Percentiles rank a stretch among this genome's conserved stretches.
Conservation (phyloP, 2,797 vertebrate genomes). For the Sebastes wilsoni region DNA sequence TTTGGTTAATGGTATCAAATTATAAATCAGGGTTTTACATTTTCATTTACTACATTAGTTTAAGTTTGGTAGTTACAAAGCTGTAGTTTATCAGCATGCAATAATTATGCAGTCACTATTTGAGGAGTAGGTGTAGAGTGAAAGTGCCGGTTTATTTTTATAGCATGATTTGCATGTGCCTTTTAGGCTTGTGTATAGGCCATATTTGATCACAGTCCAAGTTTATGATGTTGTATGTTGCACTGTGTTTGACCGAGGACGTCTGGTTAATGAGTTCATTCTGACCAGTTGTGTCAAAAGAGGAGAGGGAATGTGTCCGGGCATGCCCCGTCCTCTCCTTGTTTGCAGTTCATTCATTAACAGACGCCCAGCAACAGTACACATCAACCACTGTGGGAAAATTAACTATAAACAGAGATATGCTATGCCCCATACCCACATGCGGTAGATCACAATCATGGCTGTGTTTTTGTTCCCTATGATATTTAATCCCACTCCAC, state of each 20-base stretch:
- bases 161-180: background rate
- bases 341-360: constrained; percentile 68
- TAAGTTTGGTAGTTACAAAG: background rate
- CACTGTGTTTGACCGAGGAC: background rate
- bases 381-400: constrained; percentile 37
- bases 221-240: background rate
- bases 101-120: background rate
- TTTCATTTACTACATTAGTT: background rate
- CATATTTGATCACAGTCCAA: background rate
- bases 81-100: background rate
- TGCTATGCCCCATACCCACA: background rate
- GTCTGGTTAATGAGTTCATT: constrained; percentile 40
- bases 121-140: background rate
- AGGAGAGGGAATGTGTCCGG: constrained; percentile 49
- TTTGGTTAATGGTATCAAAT: background rate
- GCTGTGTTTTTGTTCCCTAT: background rate
- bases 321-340: constrained; percentile 43
- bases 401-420: constrained; percentile 3
- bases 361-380: constrained; percentile 34
- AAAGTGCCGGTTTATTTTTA: background rate
- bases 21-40: background rate
- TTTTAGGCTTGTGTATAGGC: background rate
- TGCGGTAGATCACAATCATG: constrained; percentile 12
- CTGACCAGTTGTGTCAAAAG: constrained; percentile 29
- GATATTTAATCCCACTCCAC: constrained; percentile 25